phyloP scores from a whole-genome alignment of 2,113 vertebrate genomes.

The Suricata suricatta region DNA sequence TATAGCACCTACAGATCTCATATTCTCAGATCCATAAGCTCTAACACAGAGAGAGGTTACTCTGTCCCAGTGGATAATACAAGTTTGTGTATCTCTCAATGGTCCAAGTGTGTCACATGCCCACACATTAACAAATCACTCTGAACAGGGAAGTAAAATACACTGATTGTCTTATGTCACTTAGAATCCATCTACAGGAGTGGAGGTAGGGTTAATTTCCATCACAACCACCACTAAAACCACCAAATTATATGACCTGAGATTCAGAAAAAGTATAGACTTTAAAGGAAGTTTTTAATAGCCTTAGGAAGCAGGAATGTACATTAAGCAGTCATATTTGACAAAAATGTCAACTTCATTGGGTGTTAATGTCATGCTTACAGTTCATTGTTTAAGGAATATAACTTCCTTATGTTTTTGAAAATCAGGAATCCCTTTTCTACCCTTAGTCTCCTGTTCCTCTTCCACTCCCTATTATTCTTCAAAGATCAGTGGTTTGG shows the following conservation, averaged over 20 bases:
- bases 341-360: conserved; percentile 37
- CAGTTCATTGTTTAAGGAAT: conserved; percentile 12
- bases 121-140: not conserved
- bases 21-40: not conserved
- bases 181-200: not conserved
- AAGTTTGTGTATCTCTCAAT: not conserved
- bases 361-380: conserved; percentile 9
- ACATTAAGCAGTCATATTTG: conserved; percentile 11
- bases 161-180: not conserved
- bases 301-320: not conserved
- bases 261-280: not conserved
- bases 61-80: not conserved
- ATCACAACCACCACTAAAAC: too few relatives aligned
- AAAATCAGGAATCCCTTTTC: conserved; percentile 51
- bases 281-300: not conserved
- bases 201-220: not conserved
- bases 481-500: conserved; percentile 68
- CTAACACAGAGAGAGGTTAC: not conserved
- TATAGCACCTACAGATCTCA: not conserved
- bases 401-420: conserved; percentile 33
- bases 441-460: not conserved
- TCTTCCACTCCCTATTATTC: conserved; percentile 56
- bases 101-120: not conserved
- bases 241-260: not conserved
- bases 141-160: not conserved